Evolutionary conservation across 2,797 vertebrate species (phyloP).

Genomic region (Limosa lapponica): DNA sequence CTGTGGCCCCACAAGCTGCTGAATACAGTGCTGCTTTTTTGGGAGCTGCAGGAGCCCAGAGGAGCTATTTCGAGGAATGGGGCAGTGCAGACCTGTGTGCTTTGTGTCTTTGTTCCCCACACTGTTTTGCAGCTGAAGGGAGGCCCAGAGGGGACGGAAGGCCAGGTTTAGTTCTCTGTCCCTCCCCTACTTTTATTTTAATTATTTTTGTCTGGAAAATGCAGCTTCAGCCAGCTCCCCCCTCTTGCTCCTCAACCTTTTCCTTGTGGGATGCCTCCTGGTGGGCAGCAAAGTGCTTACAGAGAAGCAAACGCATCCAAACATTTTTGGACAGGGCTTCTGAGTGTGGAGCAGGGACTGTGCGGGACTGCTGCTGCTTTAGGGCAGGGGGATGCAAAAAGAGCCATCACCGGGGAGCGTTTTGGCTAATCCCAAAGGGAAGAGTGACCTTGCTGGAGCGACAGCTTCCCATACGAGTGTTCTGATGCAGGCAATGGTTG

Average conservation of each 20-base stretch:
- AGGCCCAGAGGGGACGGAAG: rapidly evolving
- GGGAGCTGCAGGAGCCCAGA: neutral
- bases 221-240: neutral
- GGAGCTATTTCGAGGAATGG: neutral
- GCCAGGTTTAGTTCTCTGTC: neutral
- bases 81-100: neutral
- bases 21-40: rapidly evolving
- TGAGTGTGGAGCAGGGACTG: rapidly evolving
- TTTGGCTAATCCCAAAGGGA: neutral
- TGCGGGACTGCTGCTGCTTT: neutral
- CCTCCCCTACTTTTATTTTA: rapidly evolving
- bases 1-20: neutral
- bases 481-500: rapidly evolving
- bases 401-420: rapidly evolving
- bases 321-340: neutral
- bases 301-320: neutral
- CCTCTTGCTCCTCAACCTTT: neutral
- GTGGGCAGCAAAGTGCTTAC: neutral
- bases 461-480: rapidly evolving
- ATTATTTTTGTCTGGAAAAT: neutral
- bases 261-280: neutral
- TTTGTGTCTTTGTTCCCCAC: neutral
- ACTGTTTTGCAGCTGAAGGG: neutral
- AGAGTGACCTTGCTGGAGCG: rapidly evolving
- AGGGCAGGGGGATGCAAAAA: neutral